These are phyloP conservation scores for Miniopterus natalensis DNA, from an alignment of 2,113 vertebrate species.

Conservation along the genomic window DNA sequence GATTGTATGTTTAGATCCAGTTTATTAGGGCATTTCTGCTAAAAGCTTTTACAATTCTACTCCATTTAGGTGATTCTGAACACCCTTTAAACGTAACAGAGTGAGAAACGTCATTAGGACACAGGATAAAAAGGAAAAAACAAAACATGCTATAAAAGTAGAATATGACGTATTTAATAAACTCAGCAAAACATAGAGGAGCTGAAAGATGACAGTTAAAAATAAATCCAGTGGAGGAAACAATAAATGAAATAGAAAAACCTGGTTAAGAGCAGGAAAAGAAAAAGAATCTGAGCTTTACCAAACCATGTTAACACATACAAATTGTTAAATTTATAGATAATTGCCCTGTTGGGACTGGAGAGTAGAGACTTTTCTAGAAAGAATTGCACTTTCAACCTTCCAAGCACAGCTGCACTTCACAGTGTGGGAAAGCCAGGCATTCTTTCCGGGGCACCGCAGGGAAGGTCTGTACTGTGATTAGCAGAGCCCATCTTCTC, in stretches of 20 bases:
- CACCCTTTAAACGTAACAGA: neutral
- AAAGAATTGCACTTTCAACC: neutral
- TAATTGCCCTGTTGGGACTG: neutral
- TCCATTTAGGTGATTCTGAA: neutral
- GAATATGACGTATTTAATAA: neutral
- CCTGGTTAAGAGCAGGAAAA: neutral
- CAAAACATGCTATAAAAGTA: neutral
- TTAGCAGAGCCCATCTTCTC: conserved; percentile 41
- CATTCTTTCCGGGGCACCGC: neutral
- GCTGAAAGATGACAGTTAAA: neutral
- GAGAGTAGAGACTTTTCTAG: neutral
- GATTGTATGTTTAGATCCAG: neutral
- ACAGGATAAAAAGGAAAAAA: neutral
- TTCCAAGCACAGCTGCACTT: neutral
- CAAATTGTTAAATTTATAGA: neutral
- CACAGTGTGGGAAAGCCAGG: neutral
- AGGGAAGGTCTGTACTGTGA: neutral
- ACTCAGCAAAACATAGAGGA: neutral
- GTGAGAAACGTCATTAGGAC: neutral
- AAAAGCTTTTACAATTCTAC: neutral
- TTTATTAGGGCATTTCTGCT: neutral
- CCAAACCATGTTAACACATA: neutral
- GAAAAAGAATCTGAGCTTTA: neutral
- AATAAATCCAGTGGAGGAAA: neutral
- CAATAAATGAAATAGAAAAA: neutral